Conservation (phyloP, 2,797 vertebrate genomes). For the Trachurus trachurus region DNA sequence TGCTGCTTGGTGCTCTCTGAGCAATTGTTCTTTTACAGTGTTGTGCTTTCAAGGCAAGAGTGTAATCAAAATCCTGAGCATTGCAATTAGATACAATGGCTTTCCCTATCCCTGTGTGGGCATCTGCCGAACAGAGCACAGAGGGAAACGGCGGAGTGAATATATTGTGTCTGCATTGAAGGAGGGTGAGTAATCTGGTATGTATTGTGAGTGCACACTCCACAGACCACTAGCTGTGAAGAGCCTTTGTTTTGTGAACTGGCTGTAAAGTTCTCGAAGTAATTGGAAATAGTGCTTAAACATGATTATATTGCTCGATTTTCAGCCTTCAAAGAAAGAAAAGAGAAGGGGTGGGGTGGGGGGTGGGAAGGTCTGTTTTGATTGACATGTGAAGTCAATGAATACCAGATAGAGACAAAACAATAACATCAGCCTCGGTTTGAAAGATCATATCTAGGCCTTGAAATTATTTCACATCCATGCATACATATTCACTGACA, state of each 20-base stretch:
- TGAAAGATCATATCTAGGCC: conserved; percentile 71
- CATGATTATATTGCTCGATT: conserved; percentile 50
- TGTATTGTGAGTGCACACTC: conserved; percentile 70
- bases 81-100: conserved; percentile 86
- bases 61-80: conserved; percentile 85
- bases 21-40: conserved; percentile 87
- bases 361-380: conserved; percentile 11
- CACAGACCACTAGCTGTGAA: conserved; percentile 65
- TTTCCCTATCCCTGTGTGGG: conserved; percentile 83
- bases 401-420: conserved; percentile 76
- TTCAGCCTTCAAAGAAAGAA: conserved; percentile 49
- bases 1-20: conserved; percentile 84
- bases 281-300: conserved; percentile 55
- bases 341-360: not conserved
- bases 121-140: conserved; percentile 76
- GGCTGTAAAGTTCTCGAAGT: conserved; percentile 59
- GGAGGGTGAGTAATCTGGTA: conserved; percentile 74
- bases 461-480: conserved; percentile 69
- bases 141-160: conserved; percentile 73
- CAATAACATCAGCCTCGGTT: conserved; percentile 72
- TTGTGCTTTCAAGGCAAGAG: conserved; percentile 85
- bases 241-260: conserved; percentile 70
- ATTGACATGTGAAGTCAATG: conserved; percentile 70
- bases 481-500: conserved; percentile 54
- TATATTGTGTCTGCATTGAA: conserved; percentile 78